These are phyloP conservation scores for Corythucha ciliata DNA, from an alignment of 2,888 invertebrate genomes.

Conservation along the genomic window DNA sequence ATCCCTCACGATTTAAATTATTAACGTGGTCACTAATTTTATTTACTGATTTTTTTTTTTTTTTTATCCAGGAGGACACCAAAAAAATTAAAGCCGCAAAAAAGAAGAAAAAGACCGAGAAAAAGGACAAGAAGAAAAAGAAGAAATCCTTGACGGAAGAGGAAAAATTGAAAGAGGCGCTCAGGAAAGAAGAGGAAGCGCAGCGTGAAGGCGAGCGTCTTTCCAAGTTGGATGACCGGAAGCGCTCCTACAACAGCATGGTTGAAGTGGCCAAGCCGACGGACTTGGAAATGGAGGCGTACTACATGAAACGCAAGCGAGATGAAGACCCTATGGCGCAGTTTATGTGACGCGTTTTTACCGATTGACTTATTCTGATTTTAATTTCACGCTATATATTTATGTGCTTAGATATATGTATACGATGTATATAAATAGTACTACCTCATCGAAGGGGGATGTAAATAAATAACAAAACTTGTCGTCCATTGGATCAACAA, in stretches of 20 bases:
- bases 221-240: slow-evolving; percentile 72
- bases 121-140: slow-evolving; percentile 43
- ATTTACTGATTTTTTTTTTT: too few relatives aligned
- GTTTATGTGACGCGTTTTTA: slow-evolving; percentile 44
- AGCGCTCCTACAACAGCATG: slow-evolving; percentile 89
- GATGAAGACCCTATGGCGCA: slow-evolving; percentile 92
- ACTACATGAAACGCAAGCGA: slow-evolving; percentile 70
- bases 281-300: slow-evolving; percentile 89
- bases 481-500: too few relatives aligned
- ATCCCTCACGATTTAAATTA: not conserved
- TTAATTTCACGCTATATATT: too few relatives aligned
- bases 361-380: too few relatives aligned
- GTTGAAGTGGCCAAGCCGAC: slow-evolving; percentile 73
- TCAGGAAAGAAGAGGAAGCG: slow-evolving; percentile 54
- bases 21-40: too few relatives aligned
- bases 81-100: slow-evolving; percentile 39
- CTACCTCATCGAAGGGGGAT: too few relatives aligned
- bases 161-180: slow-evolving; percentile 46
- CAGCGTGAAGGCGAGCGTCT: slow-evolving; percentile 54
- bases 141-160: slow-evolving; percentile 44
- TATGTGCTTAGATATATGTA: too few relatives aligned
- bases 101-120: slow-evolving; percentile 44
- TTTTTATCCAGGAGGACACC: not conserved
- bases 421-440: too few relatives aligned
- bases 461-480: too few relatives aligned